phyloP scores from a whole-genome alignment of 1,140 invertebrate species.

The Delia radicum region DNA sequence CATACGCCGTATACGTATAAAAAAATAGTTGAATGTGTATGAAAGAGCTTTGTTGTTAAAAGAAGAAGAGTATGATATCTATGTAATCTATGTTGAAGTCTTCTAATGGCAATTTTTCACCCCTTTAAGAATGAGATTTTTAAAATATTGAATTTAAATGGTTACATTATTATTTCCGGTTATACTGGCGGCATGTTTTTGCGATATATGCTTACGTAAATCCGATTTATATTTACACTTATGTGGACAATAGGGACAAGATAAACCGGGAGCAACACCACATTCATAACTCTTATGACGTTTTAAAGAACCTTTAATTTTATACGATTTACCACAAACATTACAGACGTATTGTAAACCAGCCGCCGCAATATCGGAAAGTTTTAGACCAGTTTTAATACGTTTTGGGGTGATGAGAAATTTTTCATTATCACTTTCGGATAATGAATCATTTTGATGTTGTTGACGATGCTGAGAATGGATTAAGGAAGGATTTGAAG shows the following conservation, averaged over 20 bases:
- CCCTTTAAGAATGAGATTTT: too few species aligned
- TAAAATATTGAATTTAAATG: background rate
- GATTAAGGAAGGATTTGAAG: too few species aligned
- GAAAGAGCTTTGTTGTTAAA: too few species aligned
- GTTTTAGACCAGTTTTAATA: constrained; percentile 27
- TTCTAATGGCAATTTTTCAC: too few species aligned
- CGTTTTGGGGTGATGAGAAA: constrained; percentile 33
- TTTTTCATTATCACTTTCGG: constrained; percentile 35
- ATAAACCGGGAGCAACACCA: constrained; percentile 58
- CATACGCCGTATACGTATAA: too few species aligned
- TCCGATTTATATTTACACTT: constrained; percentile 55
- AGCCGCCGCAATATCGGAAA: constrained; percentile 34
- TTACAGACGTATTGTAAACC: constrained; percentile 57
- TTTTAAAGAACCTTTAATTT: constrained; percentile 59
- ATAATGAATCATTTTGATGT: constrained; percentile 36
- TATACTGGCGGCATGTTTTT: constrained; percentile 40
- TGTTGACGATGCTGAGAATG: background rate
- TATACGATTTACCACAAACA: constrained; percentile 61
- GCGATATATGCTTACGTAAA: constrained; percentile 51
- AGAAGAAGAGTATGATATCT: too few species aligned
- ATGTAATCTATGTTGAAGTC: too few species aligned
- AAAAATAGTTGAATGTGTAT: too few species aligned
- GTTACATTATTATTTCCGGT: background rate
- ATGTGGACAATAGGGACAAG: constrained; percentile 51
- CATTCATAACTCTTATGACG: constrained; percentile 66